phyloP scores from a whole-genome alignment of 1,140 invertebrate genomes.

The Drosophila watanabei region DNA sequence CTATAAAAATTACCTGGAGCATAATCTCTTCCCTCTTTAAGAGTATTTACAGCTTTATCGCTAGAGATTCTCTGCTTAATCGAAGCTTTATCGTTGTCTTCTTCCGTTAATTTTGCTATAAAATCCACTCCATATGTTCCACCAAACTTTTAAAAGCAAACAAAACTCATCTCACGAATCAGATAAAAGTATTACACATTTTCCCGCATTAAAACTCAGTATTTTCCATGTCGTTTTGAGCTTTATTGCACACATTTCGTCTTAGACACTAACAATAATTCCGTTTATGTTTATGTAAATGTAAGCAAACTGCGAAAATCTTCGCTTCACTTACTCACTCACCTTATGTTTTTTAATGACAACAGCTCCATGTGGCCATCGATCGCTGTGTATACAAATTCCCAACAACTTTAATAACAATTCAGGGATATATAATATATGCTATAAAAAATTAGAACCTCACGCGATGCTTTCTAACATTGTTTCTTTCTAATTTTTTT shows the following conservation, averaged over 20 bases:
- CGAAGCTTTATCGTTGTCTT: neutral
- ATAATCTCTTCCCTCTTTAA: neutral
- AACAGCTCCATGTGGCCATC: constrained; percentile 21
- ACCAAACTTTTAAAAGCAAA: no score
- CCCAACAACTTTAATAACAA: constrained; percentile 72
- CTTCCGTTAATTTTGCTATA: neutral
- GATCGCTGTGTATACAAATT: constrained; percentile 40
- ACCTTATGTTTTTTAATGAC: constrained; percentile 3
- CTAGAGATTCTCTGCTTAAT: neutral
- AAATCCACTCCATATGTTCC: neutral
- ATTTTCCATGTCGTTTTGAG: constrained; percentile 26
- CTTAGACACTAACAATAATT: constrained; percentile 72
- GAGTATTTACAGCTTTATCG: neutral
- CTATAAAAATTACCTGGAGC: neutral
- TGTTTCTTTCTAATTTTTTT: neutral
- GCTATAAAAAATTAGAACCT: constrained; percentile 49
- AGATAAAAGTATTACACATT: no score
- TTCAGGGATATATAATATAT: constrained; percentile 54
- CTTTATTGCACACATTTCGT: constrained; percentile 73
- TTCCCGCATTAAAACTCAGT: neutral
- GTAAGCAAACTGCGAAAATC: constrained; percentile 32
- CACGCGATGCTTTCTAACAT: constrained; percentile 40
- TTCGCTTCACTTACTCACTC: constrained; percentile 2
- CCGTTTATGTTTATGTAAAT: constrained; percentile 28
- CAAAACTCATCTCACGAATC: neutral